Evolutionary conservation across 1,140 invertebrate species (phyloP), one percentile per base, ranked within the genome.

Genomic region (Drosophila nannoptera): DNA sequence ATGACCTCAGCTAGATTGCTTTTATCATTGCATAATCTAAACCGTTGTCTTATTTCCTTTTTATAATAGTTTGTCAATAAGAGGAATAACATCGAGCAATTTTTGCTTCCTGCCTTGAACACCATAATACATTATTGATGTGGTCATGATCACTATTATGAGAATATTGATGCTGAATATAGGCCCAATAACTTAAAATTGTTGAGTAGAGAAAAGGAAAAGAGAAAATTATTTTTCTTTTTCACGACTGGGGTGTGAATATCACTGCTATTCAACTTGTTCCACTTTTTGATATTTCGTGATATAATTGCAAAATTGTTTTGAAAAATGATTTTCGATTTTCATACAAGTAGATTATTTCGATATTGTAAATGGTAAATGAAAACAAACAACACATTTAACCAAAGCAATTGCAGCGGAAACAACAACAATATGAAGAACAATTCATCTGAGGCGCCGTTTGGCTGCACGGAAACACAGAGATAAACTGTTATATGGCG

Each of bases 401-500:
- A 62, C 62, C 33, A 38, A 16, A 68, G 69, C 49, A 73, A 69
- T 55, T 64, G 46, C 29, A 36, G 58, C 32, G n/a, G 6, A 4
- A 43, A 43, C 40, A 43, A 4, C 12, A 43, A 14, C 4, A 38
- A 9, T 11, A 49, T 36, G 29, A 76, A 71, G 45, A 69, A 77
- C 59, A 31, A 31, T 55, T 32, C 14, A n/a, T 4, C 45, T 38
- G 63, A 73, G 77, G 65, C 73, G 77, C 73, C 73, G 55, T 42
- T 67, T 40, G 31, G 54, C 12, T 22, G 53, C 40, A 14, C 22
- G 5, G 33, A 14, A 54, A 46, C 50, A 48, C 32, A 22, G 42
- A 45, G 32, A 35, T 52, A 59, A 69, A 69, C 53, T 42, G 50
- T 77, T 81, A 54, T 77, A 84, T 86, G 77, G 81, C 81, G 81